Evolutionary conservation across 2,797 vertebrate species (phyloP).

Genomic region (Gorsachius magnificus): DNA sequence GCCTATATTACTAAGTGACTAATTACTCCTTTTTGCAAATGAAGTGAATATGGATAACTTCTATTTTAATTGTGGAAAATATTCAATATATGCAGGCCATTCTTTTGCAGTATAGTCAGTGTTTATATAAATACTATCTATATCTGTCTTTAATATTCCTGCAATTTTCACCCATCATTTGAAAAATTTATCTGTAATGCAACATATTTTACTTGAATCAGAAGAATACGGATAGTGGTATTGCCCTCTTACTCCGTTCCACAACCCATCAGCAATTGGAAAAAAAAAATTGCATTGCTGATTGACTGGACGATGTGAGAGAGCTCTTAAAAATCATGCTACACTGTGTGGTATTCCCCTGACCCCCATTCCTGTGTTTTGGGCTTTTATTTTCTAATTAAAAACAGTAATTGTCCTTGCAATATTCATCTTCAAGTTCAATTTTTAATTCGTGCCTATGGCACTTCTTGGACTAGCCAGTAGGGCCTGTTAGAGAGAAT

Average conservation of each 20-base stretch:
- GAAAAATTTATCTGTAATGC: background rate
- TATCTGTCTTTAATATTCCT: background rate
- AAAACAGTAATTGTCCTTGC: constrained; percentile 61
- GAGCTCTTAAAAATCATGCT: constrained; percentile 7
- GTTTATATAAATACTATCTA: background rate
- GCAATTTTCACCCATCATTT: background rate
- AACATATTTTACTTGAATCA: background rate
- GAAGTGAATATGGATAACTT: background rate
- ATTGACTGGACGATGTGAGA: background rate
- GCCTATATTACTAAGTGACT: background rate
- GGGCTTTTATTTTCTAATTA: constrained; percentile 66
- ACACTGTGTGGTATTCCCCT: background rate
- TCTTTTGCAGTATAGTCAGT: background rate
- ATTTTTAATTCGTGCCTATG: constrained; percentile 33
- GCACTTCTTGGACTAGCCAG: constrained; percentile 43
- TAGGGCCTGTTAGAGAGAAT: constrained; percentile 11
- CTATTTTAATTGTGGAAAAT: background rate
- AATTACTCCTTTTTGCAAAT: background rate
- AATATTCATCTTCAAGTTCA: constrained; percentile 51
- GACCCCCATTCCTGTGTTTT: constrained; percentile 31
- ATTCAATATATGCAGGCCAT: background rate
- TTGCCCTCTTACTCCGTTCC: background rate
- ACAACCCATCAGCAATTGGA: background rate
- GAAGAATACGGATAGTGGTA: background rate
- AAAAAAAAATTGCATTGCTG: background rate